Evolutionary conservation across 30 jellyfish, hydroid and myxozoan species (phyloP).

Genomic region (Chrysaora quinquecirrha): DNA sequence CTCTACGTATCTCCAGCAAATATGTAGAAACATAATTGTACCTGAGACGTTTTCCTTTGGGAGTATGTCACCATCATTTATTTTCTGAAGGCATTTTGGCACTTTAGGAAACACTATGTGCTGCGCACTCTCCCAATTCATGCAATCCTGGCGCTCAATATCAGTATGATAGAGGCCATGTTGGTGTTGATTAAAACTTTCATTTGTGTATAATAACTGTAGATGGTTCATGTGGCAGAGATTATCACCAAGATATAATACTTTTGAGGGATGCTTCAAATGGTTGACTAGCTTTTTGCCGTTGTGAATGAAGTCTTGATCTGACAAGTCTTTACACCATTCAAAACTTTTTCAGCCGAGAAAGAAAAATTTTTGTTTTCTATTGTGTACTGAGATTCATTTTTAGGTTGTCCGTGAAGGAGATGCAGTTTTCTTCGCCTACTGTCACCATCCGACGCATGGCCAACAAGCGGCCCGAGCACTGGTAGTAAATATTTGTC

Average conservation of each 20-base stretch:
- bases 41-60: conserved; percentile 4
- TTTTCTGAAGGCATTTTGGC: background rate
- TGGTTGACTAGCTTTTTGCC: conserved; percentile 8
- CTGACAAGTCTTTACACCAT: background rate
- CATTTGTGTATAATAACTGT: background rate
- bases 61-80: background rate
- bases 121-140: conserved; percentile 22
- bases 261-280: background rate
- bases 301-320: conserved; percentile 7
- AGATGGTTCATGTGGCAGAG: conserved; percentile 4
- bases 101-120: background rate
- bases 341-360: background rate
- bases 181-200: background rate
- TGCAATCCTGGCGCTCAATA: background rate
- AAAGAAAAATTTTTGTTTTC: background rate
- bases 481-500: background rate
- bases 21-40: background rate
- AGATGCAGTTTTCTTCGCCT: conserved; percentile 13
- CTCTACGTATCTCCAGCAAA: background rate
- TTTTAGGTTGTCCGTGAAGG: too few relatives aligned
- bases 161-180: background rate
- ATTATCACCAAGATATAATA: background rate
- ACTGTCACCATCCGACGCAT: conserved; percentile 37
- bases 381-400: too few relatives aligned
- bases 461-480: conserved; percentile 25